phyloP scores from a whole-genome alignment of 2,888 invertebrate species.

The Gastracanthus pulcherrimus region DNA sequence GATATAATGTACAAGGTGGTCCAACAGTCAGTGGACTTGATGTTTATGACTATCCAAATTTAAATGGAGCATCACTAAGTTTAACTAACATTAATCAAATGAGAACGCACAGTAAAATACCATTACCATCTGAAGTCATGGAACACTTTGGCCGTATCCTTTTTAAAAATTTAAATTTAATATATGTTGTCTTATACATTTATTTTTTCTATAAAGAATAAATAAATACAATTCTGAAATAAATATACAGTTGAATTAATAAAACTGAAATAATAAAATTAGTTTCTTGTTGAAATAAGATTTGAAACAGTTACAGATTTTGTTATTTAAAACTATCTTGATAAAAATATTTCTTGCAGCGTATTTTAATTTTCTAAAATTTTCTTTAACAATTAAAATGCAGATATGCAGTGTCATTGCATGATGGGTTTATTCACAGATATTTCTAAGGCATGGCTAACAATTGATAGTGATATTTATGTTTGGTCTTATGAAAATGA shows the following conservation, averaged over 20 bases:
- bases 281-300: no score
- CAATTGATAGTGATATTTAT: slow-evolving; percentile 98
- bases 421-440: slow-evolving; percentile 98
- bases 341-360: no score
- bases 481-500: slow-evolving; percentile 98
- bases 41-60: slow-evolving; percentile 93
- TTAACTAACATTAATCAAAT: slow-evolving; percentile 86
- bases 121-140: slow-evolving; percentile 94
- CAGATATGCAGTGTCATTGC: slow-evolving; percentile 97
- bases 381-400: slow-evolving; percentile 59
- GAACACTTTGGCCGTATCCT: slow-evolving; percentile 97
- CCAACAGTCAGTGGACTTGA: slow-evolving; percentile 94
- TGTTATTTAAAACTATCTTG: slow-evolving; percentile 28
- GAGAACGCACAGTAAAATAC: slow-evolving; percentile 89
- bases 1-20: slow-evolving; percentile 79
- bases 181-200: neutral
- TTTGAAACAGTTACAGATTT: no score
- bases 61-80: slow-evolving; percentile 85
- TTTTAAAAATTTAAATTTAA: slow-evolving; percentile 70
- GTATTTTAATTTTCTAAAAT: slow-evolving; percentile 3
- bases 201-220: slow-evolving; percentile 56
- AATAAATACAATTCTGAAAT: no score
- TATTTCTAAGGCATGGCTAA: slow-evolving; percentile 97
- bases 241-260: no score
- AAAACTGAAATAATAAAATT: no score